A percentile compares a stretch with the other conserved stretches of the same genome.
Evolutionary conservation across 2,888 invertebrate genomes (phyloP).

Genomic region (Argynnis bischoffii): DNA sequence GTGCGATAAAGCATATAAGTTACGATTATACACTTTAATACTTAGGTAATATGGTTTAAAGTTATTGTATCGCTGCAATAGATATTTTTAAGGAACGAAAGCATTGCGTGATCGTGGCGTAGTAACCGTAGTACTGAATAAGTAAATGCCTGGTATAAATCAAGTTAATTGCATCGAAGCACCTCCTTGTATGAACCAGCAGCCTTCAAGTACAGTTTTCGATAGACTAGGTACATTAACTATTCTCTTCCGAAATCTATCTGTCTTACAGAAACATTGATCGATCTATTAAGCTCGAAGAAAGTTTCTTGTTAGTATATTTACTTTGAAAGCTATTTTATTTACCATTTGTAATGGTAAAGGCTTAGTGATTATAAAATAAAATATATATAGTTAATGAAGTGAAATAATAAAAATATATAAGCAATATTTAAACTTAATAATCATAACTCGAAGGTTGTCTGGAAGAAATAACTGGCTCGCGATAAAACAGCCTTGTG

Average conservation of each 20-base stretch:
- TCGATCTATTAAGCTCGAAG: conserved; percentile 35
- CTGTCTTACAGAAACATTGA: conserved; percentile 47
- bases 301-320: conserved; percentile 31
- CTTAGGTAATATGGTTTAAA: conserved; percentile 29
- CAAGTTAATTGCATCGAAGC: conserved; percentile 80
- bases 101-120: conserved; percentile 67
- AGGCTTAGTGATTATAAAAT: conserved; percentile 24
- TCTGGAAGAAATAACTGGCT: too few species aligned
- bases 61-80: conserved; percentile 44
- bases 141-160: conserved; percentile 80
- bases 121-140: conserved; percentile 77
- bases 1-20: conserved; percentile 22
- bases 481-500: too few species aligned
- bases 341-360: background rate
- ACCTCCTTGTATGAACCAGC: conserved; percentile 76
- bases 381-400: too few species aligned
- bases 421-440: too few species aligned
- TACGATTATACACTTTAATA: conserved; percentile 21
- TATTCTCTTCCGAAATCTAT: conserved; percentile 54
- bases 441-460: too few species aligned
- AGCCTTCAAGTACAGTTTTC: conserved; percentile 64
- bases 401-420: too few species aligned
- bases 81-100: conserved; percentile 49
- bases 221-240: conserved; percentile 55
- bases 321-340: background rate